A percentile compares a stretch with the other conserved stretches of the same genome.
Conservation (phyloP, 2,113 vertebrate genomes). For the Ifrita kowaldi region DNA sequence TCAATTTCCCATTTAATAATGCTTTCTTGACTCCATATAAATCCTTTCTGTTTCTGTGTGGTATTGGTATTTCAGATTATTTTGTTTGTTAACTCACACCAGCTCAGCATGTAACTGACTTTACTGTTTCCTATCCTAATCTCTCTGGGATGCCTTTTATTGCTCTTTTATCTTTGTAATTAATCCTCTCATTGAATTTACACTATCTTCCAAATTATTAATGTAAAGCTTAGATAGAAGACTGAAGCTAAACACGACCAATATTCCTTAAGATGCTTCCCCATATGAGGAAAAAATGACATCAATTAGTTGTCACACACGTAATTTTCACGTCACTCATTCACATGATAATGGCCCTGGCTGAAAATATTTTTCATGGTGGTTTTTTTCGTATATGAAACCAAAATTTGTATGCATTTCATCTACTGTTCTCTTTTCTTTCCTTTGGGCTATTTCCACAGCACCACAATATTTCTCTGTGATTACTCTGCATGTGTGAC, state of each 20-base stretch:
- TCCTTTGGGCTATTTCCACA: conserved; percentile 7
- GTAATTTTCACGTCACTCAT: neutral
- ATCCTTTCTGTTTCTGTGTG: neutral
- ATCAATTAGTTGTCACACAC: neutral
- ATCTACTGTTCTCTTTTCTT: neutral
- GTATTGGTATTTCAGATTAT: neutral
- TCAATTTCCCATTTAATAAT: neutral
- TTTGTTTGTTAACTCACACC: neutral
- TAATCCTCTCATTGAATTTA: conserved; percentile 1
- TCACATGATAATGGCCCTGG: neutral
- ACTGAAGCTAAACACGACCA: neutral
- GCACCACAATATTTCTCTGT: neutral
- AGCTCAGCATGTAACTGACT: neutral
- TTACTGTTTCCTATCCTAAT: neutral
- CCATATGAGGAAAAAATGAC: neutral
- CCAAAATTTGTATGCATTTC: neutral
- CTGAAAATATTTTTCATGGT: neutral
- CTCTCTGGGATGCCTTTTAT: neutral
- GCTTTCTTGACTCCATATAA: neutral
- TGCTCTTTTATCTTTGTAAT: neutral
- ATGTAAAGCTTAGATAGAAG: conserved; percentile 12
- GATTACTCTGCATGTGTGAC: neutral
- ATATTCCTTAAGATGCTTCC: neutral
- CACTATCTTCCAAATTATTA: conserved; percentile 8
- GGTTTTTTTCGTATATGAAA: neutral